Conservation (phyloP, 2,888 invertebrate genomes). For the Tachina lurida region DNA sequence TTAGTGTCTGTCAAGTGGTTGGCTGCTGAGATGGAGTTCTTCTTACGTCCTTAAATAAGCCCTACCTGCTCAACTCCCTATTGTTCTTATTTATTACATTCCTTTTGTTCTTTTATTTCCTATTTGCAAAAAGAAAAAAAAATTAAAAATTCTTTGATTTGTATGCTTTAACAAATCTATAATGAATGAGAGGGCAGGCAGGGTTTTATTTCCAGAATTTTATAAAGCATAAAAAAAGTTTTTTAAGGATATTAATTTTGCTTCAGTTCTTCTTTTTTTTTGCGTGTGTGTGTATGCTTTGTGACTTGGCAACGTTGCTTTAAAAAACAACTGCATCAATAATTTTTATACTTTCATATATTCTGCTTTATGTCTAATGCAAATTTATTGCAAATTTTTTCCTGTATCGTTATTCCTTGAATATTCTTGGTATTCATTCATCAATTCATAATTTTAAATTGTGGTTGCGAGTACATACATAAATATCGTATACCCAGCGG, state of each 20-base stretch:
- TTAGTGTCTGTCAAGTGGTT: conserved; percentile 60
- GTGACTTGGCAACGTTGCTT: too few species aligned
- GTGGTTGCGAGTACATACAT: background rate
- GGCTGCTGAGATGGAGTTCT: conserved; percentile 19
- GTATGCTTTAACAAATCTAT: too few species aligned
- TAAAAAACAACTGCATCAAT: too few species aligned
- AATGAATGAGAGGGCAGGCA: too few species aligned
- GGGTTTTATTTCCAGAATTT: too few species aligned
- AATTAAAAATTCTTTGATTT: background rate
- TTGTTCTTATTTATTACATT: conserved; percentile 6
- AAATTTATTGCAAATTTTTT: conserved; percentile 3
- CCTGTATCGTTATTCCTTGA: conserved; percentile 18
- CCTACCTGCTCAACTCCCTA: background rate
- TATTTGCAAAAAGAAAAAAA: background rate
- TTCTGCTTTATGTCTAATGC: background rate
- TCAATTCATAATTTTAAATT: conserved; percentile 60
- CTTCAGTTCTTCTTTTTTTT: too few species aligned
- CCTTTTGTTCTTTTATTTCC: conserved; percentile 54
- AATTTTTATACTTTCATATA: background rate
- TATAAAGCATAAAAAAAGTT: too few species aligned
- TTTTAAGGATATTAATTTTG: too few species aligned
- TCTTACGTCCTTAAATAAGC: conserved; percentile 1
- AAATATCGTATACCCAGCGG: too few species aligned
- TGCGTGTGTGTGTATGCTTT: too few species aligned
- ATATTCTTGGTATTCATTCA: conserved; percentile 28